Conservation (phyloP, 2,888 invertebrate genomes). For the Ornithoptera priamus region DNA sequence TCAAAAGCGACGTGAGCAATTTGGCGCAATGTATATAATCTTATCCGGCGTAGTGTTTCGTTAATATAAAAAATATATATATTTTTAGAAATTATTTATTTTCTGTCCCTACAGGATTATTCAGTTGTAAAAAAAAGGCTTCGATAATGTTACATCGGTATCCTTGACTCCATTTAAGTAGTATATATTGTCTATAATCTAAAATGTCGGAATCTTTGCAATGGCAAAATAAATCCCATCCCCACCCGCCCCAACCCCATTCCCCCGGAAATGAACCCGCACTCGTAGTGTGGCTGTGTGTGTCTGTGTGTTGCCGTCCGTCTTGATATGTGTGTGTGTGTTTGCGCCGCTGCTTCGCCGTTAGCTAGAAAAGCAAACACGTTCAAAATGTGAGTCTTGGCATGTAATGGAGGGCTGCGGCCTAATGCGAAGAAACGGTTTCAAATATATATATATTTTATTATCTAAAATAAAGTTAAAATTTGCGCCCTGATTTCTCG, state of each 20-base stretch:
- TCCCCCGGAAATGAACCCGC: slow-evolving; percentile 39
- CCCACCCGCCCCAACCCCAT: too few species aligned
- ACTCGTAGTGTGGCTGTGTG: slow-evolving; percentile 55
- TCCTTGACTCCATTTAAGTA: slow-evolving; percentile 1
- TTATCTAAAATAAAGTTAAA: too few species aligned
- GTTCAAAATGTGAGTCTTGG: slow-evolving; percentile 61
- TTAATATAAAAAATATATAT: too few species aligned
- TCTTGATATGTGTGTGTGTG: slow-evolving; percentile 79
- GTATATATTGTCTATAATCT: not conserved
- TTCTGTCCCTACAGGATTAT: too few species aligned
- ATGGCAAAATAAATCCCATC: slow-evolving; percentile 51
- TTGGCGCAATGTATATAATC: too few species aligned
- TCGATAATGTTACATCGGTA: too few species aligned
- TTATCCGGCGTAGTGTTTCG: too few species aligned
- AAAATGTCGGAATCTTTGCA: slow-evolving; percentile 40
- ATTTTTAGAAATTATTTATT: too few species aligned
- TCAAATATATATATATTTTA: not conserved
- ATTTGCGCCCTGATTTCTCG: too few species aligned
- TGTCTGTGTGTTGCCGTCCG: slow-evolving; percentile 73
- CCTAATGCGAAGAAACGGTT: slow-evolving; percentile 11
- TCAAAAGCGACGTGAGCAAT: too few species aligned
- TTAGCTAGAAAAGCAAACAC: slow-evolving; percentile 77
- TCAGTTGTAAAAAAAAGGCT: too few species aligned
- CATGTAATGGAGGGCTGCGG: slow-evolving; percentile 42
- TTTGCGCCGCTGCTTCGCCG: slow-evolving; percentile 69